phyloP scores from a whole-genome alignment of 2,888 invertebrate species.

The Dascillus cervinus region DNA sequence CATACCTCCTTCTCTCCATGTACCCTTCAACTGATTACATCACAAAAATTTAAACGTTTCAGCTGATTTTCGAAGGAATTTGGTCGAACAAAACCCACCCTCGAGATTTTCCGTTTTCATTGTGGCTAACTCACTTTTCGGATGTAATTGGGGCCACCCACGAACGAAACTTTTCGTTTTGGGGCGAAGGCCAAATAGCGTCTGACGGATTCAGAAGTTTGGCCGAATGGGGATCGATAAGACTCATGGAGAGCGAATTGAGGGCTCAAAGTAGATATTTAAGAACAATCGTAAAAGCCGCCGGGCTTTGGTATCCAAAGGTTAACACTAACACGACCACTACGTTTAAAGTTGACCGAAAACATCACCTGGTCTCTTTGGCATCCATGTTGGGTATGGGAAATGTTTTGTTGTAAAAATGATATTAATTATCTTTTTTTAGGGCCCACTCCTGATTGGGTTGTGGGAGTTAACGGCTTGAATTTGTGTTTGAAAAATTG shows the following conservation, averaged over 20 bases:
- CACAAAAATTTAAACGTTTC: too few relatives aligned
- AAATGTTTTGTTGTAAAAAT: not conserved
- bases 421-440: conserved; percentile 4
- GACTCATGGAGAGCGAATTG: conserved; percentile 82
- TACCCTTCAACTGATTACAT: too few relatives aligned
- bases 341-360: conserved; percentile 74
- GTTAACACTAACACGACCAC: conserved; percentile 79
- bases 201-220: conserved; percentile 77
- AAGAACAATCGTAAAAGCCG: conserved; percentile 81
- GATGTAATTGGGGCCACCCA: conserved; percentile 95
- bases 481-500: conserved; percentile 86
- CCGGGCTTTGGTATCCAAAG: conserved; percentile 83
- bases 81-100: conserved; percentile 97
- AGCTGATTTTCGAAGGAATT: conserved; percentile 83
- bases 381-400: conserved; percentile 74
- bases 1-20: too few relatives aligned
- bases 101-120: conserved; percentile 85
- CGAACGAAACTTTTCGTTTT: conserved; percentile 79
- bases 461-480: conserved; percentile 83
- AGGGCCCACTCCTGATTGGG: conserved; percentile 98
- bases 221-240: conserved; percentile 87
- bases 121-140: conserved; percentile 93
- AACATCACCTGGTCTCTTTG: conserved; percentile 78
- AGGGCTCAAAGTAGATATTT: conserved; percentile 69
- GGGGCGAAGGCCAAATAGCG: conserved; percentile 83